A percentile compares a stretch with the other conserved stretches of the same genome.
These are phyloP conservation scores for Oryzias sinensis DNA, from an alignment of 2,797 vertebrate genomes.

Conservation along the genomic window DNA sequence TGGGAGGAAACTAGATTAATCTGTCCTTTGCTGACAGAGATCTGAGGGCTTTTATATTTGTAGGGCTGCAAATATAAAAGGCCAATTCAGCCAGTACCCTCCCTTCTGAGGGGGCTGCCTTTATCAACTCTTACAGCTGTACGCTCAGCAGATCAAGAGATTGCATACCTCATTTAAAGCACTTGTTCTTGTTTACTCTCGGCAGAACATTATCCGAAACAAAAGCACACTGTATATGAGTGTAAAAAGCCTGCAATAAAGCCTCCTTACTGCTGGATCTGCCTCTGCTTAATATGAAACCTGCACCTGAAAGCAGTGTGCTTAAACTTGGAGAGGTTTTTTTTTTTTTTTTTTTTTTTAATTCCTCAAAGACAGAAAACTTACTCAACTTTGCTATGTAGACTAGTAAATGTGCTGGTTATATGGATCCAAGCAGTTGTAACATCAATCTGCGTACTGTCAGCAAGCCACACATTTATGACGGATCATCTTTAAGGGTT, in stretches of 20 bases:
- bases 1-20: conserved; percentile 50
- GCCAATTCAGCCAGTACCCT: conserved; percentile 46
- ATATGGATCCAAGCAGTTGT: conserved; percentile 15
- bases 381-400: conserved; percentile 1
- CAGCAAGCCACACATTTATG: conserved; percentile 21
- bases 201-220: conserved; percentile 18
- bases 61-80: conserved; percentile 40
- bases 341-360: not conserved
- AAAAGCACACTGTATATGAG: conserved; percentile 3
- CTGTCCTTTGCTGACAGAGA: conserved; percentile 59
- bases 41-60: conserved; percentile 57
- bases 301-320: not conserved
- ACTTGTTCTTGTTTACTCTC: conserved; percentile 21
- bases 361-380: not conserved
- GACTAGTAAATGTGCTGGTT: conserved; percentile 16
- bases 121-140: conserved; percentile 54
- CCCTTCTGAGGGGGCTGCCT: conserved; percentile 29
- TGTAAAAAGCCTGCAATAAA: conserved; percentile 2
- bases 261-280: not conserved
- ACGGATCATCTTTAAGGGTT: conserved; percentile 35
- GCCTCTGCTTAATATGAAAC: not conserved
- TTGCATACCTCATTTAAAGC: conserved; percentile 44
- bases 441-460: not conserved
- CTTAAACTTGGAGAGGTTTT: too few species aligned
- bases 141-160: conserved; percentile 38